Evolutionary conservation across 2,888 invertebrate genomes (phyloP).

Genomic region (Lithophane ornitopus): DNA sequence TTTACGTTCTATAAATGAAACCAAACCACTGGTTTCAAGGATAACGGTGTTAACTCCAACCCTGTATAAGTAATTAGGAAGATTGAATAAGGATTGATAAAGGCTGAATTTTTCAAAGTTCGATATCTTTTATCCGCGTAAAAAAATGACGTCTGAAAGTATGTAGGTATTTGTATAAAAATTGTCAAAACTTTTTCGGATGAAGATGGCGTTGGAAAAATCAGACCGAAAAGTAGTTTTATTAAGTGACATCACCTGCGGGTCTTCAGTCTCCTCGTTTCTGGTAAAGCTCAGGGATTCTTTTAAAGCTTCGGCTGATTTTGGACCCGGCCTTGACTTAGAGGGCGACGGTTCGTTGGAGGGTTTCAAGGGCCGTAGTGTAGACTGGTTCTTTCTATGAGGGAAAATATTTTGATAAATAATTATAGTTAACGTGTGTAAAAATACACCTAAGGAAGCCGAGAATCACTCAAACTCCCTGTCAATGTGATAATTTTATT

Average conservation of each 20-base stretch:
- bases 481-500: not conserved
- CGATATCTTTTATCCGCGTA: not conserved
- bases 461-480: not conserved
- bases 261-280: constrained; percentile 39
- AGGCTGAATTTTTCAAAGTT: not conserved
- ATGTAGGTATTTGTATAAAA: not conserved
- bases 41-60: too few species aligned
- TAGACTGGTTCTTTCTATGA: constrained; percentile 6
- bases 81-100: too few species aligned
- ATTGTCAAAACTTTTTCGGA: not conserved
- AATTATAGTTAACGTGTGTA: not conserved
- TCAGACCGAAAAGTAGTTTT: not conserved
- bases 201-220: not conserved
- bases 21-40: too few species aligned
- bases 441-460: not conserved
- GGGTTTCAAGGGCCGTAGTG: not conserved
- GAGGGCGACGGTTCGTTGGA: not conserved
- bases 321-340: constrained; percentile 41
- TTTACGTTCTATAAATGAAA: too few species aligned
- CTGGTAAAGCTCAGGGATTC: constrained; percentile 46
- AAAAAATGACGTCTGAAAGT: not conserved
- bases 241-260: constrained; percentile 10
- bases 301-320: constrained; percentile 31
- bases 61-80: not conserved
- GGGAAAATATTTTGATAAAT: not conserved